Evolutionary conservation across 2,797 vertebrate genomes (phyloP).

Genomic region (Microhierax caerulescens): DNA sequence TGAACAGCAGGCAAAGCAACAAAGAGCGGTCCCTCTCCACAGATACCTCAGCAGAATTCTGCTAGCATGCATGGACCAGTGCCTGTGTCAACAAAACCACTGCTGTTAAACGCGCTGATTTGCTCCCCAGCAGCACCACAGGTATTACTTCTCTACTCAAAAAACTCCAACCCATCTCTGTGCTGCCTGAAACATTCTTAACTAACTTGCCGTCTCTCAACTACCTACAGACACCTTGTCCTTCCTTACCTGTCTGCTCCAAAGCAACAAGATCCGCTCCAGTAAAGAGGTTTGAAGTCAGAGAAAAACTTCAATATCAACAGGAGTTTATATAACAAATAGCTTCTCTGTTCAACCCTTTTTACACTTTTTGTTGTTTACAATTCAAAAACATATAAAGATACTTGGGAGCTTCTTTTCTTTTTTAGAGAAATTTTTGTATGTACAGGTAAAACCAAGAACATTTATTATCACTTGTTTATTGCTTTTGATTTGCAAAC

Average conservation of each 20-base stretch:
- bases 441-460: background rate
- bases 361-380: background rate
- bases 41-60: background rate
- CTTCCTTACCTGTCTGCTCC: background rate
- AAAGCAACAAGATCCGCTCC: background rate
- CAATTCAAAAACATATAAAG: background rate
- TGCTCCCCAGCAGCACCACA: background rate
- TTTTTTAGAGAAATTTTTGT: background rate
- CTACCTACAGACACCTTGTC: background rate
- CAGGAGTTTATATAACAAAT: background rate
- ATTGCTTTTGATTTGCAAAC: background rate
- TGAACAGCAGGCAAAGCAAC: background rate
- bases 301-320: background rate
- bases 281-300: background rate
- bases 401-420: background rate
- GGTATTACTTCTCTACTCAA: background rate
- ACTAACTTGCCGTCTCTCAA: background rate
- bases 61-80: accelerated
- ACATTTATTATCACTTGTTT: background rate
- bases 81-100: background rate
- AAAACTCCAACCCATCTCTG: background rate
- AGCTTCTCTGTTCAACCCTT: background rate
- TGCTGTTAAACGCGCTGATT: background rate
- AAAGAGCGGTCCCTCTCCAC: background rate
- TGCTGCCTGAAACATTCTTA: background rate